These are phyloP conservation scores for Folsomia manolachei DNA, from an alignment of 2,888 invertebrate genomes.

Conservation along the genomic window DNA sequence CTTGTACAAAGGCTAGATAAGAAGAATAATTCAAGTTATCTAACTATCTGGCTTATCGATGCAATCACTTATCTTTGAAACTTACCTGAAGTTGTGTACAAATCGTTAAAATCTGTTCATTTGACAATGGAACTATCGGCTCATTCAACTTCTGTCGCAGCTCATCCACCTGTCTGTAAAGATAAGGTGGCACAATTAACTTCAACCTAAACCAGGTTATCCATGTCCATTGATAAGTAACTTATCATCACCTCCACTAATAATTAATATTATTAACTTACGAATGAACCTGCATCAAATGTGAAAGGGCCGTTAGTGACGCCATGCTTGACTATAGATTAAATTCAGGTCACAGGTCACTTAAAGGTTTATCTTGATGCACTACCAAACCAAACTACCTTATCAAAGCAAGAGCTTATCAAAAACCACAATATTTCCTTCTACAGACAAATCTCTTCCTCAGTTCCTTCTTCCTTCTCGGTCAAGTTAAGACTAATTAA, in stretches of 20 bases:
- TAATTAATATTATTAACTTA: slow-evolving; percentile 3
- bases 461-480: no score
- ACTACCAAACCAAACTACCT: no score
- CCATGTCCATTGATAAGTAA: not conserved
- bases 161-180: slow-evolving; percentile 47
- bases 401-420: not conserved
- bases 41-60: not conserved
- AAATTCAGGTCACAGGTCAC: not conserved
- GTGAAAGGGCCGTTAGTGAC: slow-evolving; percentile 7
- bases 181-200: not conserved
- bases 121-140: slow-evolving; percentile 43
- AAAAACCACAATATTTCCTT: not conserved
- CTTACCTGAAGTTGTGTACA: slow-evolving; percentile 46
- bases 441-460: not conserved
- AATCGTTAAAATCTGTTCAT: slow-evolving; percentile 42
- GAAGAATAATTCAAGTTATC: not conserved
- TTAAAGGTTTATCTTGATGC: no score
- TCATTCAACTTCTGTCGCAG: slow-evolving; percentile 44
- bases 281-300: slow-evolving; percentile 16
- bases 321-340: not conserved
- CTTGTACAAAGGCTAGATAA: slow-evolving; percentile 44
- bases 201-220: not conserved
- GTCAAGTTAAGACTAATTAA: no score
- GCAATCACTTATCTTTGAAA: not conserved
- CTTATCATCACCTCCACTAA: not conserved